Conservation (phyloP, 2,113 vertebrate genomes). For the Lepisosteus oculatus region DNA sequence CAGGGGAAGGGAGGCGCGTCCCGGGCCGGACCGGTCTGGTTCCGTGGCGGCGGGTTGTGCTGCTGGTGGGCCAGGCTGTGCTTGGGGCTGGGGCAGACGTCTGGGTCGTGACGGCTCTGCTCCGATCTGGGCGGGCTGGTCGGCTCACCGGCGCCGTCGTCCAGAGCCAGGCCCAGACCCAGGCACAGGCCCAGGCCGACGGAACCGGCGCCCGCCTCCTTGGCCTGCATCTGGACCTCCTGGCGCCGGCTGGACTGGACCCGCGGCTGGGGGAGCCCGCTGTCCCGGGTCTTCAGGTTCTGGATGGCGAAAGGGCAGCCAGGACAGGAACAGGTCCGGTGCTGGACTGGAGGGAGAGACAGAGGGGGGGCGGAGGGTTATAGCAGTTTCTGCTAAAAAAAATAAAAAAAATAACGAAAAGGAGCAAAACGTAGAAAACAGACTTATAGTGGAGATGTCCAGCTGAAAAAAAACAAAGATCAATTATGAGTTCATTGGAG, state of each 20-base stretch:
- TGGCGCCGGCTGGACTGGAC: no score
- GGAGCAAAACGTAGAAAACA: neutral
- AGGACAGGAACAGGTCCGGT: slow-evolving; percentile 58
- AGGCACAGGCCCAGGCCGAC: no score
- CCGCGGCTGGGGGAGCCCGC: no score
- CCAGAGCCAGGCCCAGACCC: no score
- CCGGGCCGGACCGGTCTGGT: slow-evolving; percentile 27
- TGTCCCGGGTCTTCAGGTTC: slow-evolving; percentile 43
- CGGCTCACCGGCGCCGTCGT: no score
- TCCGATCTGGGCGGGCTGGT: no score
- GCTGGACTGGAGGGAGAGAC: slow-evolving; percentile 40
- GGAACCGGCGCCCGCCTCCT: no score
- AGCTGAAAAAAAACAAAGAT: neutral
- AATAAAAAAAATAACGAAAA: no score
- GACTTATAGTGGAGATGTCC: neutral
- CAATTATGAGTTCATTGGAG: no score
- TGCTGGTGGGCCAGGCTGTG: slow-evolving; percentile 52
- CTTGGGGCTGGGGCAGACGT: slow-evolving; percentile 57
- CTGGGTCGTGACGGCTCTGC: slow-evolving; percentile 41
- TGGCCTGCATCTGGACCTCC: no score
- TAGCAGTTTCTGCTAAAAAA: no score
- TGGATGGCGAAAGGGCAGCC: slow-evolving; percentile 63
- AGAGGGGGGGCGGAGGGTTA: neutral
- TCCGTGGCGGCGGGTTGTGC: slow-evolving; percentile 40
- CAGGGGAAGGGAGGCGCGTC: slow-evolving; percentile 45